These are phyloP conservation scores for Chaetops frenatus DNA, from an alignment of 2,113 vertebrate species.

Conservation along the genomic window DNA sequence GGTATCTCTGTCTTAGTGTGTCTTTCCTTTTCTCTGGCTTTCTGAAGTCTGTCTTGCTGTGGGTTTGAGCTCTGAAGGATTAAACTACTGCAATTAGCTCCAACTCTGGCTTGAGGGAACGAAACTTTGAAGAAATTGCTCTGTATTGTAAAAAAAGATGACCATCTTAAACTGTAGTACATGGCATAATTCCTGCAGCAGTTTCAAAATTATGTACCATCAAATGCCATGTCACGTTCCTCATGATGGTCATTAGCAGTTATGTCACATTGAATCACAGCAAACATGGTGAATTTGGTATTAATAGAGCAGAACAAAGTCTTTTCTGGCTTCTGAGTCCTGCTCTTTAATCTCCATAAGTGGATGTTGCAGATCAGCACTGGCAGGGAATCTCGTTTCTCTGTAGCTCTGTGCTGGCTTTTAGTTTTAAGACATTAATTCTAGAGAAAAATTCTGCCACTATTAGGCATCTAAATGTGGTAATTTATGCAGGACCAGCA, in stretches of 20 bases:
- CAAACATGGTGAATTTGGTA: background rate
- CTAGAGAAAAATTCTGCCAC: background rate
- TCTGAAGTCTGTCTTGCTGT: background rate
- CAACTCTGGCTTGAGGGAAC: background rate
- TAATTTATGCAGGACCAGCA: background rate
- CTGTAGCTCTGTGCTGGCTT: background rate
- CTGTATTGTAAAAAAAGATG: background rate
- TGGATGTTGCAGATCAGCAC: background rate
- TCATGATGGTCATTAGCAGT: constrained; percentile 3
- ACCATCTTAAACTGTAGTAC: background rate
- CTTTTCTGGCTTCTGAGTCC: background rate
- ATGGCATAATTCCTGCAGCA: background rate
- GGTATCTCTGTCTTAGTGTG: background rate
- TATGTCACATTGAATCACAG: background rate
- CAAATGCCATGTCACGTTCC: background rate
- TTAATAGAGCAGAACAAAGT: constrained; percentile 13
- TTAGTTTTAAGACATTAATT: background rate
- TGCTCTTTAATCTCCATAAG: background rate
- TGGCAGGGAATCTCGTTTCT: background rate
- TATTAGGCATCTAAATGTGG: background rate
- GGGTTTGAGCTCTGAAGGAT: background rate
- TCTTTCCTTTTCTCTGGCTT: background rate
- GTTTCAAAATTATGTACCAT: background rate
- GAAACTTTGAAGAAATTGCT: background rate
- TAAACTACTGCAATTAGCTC: background rate